A percentile compares a stretch with the other conserved stretches of the same genome.
Conservation (phyloP, 2,113 vertebrate genomes). For the Anhinga anhinga region DNA sequence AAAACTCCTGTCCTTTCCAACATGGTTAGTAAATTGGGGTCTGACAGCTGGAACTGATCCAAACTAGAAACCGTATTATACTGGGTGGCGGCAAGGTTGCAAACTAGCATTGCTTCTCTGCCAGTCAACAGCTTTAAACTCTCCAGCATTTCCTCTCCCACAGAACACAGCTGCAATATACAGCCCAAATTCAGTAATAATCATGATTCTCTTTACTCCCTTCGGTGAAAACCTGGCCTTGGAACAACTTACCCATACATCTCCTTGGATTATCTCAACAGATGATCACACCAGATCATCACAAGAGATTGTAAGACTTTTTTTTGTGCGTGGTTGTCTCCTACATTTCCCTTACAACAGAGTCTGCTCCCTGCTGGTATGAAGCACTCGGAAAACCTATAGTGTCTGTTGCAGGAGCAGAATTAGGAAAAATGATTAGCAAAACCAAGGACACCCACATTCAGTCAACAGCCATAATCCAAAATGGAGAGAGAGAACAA, state of each 20-base stretch:
- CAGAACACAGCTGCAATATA: not conserved
- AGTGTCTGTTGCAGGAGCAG: not conserved
- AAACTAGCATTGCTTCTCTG: not conserved
- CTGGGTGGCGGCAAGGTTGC: not conserved
- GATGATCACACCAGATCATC: not conserved
- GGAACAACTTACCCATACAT: not conserved
- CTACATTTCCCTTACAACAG: not conserved
- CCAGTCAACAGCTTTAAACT: not conserved
- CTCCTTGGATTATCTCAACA: not conserved
- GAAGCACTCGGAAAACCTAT: not conserved
- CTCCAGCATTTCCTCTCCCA: not conserved
- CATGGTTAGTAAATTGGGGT: not conserved
- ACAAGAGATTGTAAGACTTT: not conserved
- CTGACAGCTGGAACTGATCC: conserved; percentile 9
- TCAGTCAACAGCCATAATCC: not conserved
- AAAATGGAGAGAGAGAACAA: not conserved
- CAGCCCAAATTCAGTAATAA: not conserved
- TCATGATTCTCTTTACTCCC: not conserved
- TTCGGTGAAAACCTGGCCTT: not conserved
- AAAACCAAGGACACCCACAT: not conserved
- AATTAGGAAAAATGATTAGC: not conserved
- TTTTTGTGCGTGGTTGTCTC: not conserved
- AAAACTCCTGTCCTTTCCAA: not conserved
- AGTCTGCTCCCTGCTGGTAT: not conserved
- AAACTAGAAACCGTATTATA: not conserved